Conservation (phyloP, 2,888 invertebrate species). For the Pseudolycoriella hygida region DNA sequence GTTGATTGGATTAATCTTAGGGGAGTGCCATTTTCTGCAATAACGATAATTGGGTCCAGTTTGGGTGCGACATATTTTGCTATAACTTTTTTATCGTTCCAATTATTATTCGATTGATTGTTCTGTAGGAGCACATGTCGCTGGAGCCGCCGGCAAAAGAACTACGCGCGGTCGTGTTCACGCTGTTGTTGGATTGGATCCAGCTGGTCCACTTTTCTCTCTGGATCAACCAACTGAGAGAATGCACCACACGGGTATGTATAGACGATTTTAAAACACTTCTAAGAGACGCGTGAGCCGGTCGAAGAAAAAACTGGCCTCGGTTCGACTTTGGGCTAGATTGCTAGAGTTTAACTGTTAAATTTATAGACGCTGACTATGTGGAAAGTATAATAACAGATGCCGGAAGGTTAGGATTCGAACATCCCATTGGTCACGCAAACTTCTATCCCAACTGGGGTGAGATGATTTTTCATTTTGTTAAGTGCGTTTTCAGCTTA, state of each 20-base stretch:
- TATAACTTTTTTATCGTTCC: no score
- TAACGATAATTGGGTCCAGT: constrained; percentile 23
- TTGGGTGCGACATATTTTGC: constrained; percentile 15
- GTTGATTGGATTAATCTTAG: constrained; percentile 16
- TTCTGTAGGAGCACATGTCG: constrained; percentile 18
- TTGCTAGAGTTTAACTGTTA: constrained; percentile 14
- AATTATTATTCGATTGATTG: no score
- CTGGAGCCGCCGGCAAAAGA: constrained; percentile 21
- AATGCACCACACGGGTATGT: neutral
- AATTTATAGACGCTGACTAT: constrained; percentile 21
- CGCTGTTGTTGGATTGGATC: constrained; percentile 24
- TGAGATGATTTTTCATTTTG: neutral
- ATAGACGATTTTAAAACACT: no score
- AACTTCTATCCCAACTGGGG: constrained; percentile 27
- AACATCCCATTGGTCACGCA: constrained; percentile 20
- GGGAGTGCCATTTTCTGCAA: neutral
- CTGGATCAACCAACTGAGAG: constrained; percentile 17
- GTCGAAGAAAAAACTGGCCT: no score
- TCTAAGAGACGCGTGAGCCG: no score
- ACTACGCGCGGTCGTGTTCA: neutral
- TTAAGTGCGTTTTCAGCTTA: no score
- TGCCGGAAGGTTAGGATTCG: constrained; percentile 20
- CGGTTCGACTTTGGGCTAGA: no score
- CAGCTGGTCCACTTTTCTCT: constrained; percentile 23
- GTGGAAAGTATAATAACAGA: constrained; percentile 29